Percentiles rank a stretch among this genome's conserved stretches.
Conservation (phyloP, 2,888 invertebrate species). For the Xestia xanthographa region DNA sequence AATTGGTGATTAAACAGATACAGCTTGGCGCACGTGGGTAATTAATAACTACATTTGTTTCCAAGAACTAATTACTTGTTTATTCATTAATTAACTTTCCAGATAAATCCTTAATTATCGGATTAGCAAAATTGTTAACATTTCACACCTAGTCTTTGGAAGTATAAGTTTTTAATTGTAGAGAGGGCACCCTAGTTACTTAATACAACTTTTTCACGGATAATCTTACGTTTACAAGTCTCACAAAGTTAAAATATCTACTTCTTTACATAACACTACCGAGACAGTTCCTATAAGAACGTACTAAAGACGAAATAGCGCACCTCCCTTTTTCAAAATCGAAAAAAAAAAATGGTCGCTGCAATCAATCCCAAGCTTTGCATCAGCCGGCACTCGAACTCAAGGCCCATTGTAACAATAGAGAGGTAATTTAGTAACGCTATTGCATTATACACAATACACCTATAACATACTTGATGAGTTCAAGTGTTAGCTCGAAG, state of each 20-base stretch:
- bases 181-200: not conserved
- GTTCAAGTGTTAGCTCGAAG: constrained; percentile 25
- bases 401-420: constrained; percentile 36
- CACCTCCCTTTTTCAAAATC: constrained; percentile 8
- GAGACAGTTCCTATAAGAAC: not conserved
- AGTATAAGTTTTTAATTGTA: not conserved
- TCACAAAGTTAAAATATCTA: not conserved
- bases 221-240: not conserved
- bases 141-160: too few relatives aligned
- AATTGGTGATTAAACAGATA: not conserved
- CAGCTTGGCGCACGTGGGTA: not conserved
- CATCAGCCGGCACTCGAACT: constrained; percentile 51
- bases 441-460: constrained; percentile 31
- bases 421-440: not conserved
- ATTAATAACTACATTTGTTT: not conserved
- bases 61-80: not conserved
- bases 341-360: not conserved
- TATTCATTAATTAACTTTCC: not conserved
- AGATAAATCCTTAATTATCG: not conserved
- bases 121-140: not conserved
- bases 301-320: not conserved
- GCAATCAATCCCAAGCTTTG: constrained; percentile 38
- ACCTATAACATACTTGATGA: not conserved
- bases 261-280: not conserved
- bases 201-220: not conserved